phyloP scores from a whole-genome alignment of 1,140 invertebrate genomes.

The Maniola jurtina region DNA sequence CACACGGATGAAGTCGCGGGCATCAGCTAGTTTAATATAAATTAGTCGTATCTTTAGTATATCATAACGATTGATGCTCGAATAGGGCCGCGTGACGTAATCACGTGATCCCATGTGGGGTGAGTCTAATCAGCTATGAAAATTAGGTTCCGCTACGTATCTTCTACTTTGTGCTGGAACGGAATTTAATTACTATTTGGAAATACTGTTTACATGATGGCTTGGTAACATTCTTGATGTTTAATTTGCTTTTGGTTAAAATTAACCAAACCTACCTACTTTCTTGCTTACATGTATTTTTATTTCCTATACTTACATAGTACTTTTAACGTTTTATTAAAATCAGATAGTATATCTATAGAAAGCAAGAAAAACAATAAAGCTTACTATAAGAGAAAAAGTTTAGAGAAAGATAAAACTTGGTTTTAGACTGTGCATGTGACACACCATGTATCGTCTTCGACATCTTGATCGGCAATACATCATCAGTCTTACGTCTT shows the following conservation, averaged over 20 bases:
- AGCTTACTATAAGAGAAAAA: not conserved
- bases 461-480: not conserved
- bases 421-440: too few relatives aligned
- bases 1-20: not conserved
- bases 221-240: conserved; percentile 60
- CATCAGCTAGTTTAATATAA: not conserved
- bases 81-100: conserved; percentile 59
- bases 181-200: conserved; percentile 77
- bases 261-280: conserved; percentile 9
- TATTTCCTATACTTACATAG: too few relatives aligned
- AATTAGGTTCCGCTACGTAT: conserved; percentile 75
- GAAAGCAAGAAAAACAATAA: too few relatives aligned
- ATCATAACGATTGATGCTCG: conserved; percentile 33
- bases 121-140: conserved; percentile 77
- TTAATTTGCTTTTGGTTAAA: conserved; percentile 43
- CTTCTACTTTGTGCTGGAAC: conserved; percentile 70
- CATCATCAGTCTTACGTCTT: too few relatives aligned
- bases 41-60: not conserved
- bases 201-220: conserved; percentile 59
- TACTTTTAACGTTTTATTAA: too few relatives aligned
- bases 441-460: too few relatives aligned
- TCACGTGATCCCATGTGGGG: conserved; percentile 68
- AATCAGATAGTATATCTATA: too few relatives aligned
- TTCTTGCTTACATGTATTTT: not conserved
- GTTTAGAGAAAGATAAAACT: too few relatives aligned